Base-by-base conservation (phyloP, 2,888 invertebrate species). In the Pollenia labialis region DNA sequence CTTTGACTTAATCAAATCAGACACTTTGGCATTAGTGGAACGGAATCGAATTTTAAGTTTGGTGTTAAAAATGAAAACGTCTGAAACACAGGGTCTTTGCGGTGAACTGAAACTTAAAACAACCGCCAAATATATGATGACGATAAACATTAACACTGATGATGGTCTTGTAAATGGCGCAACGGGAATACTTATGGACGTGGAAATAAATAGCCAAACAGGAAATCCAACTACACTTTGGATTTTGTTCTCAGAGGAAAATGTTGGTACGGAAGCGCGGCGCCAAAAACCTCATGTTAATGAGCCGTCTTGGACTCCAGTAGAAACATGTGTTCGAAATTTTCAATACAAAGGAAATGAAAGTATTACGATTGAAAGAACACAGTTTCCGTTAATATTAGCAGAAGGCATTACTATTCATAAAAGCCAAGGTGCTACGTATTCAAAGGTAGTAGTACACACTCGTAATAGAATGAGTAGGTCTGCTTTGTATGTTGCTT, bases 391-490 rank as follows among this genome's bases (percentile, higher is more conserved):
- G 3, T 23, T 23, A 3, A 3, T 23, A 2, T 23, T 23, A 23
- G 23, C 79, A 16, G 79, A 83, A 71, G 77, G 72, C 0, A 81
- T 84, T 7, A 87, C 85, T 1, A 84, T 81, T 3, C 81, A 81
- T 4, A 87, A 84, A 69, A 87, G 87, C 40, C 82, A 85, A 71
- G 85, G 80, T 7, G 81, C 81, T 9, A 80, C 80, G 3, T 80
- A 80, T 58, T 58, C 66, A 0, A 58, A 81, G 50, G 80, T 83
- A n/a, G 79, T 68, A 1, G 82, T 86, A 8, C 80, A 83, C 14
- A 44, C 62, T 2, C 60, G 56, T 4, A 50, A 10, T 11, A 60
- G 50, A 32, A 86, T 83, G 42, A 71, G 23, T 8, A 46, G 80
- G 18, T 16, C 83, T 11, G 71, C 86, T 11, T 18, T 86, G 8